Evolutionary conservation across 2,888 invertebrate genomes (phyloP).

Genomic region (Brenthis hecate): DNA sequence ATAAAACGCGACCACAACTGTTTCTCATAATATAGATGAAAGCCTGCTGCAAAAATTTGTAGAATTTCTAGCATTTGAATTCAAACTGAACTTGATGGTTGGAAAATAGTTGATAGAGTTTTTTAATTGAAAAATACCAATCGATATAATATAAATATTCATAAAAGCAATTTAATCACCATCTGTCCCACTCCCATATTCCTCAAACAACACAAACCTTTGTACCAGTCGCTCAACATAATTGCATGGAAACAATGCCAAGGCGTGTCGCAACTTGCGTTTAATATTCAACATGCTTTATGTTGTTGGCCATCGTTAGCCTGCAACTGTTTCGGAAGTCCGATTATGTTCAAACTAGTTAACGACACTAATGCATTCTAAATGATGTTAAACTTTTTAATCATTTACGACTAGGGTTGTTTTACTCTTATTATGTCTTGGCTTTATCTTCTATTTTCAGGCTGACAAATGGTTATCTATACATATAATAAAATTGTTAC

Average conservation of each 20-base stretch:
- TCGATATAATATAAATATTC: slow-evolving; percentile 8
- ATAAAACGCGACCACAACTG: too few relatives aligned
- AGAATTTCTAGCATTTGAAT: too few relatives aligned
- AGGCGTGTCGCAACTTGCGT: slow-evolving; percentile 24
- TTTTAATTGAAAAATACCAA: not conserved
- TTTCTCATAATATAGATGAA: too few relatives aligned
- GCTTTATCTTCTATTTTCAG: too few relatives aligned
- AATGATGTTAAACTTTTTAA: not conserved
- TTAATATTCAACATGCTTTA: slow-evolving; percentile 33
- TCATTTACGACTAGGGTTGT: not conserved
- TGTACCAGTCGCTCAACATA: slow-evolving; percentile 18
- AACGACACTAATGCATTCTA: not conserved
- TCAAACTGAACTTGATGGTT: not conserved
- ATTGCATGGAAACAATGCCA: slow-evolving; percentile 24
- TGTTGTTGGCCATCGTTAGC: slow-evolving; percentile 13
- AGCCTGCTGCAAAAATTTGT: too few relatives aligned
- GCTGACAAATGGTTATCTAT: too few relatives aligned
- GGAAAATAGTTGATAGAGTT: not conserved
- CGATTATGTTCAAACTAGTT: slow-evolving; percentile 14
- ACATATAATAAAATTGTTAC: too few relatives aligned
- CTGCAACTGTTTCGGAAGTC: slow-evolving; percentile 18
- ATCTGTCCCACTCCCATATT: slow-evolving; percentile 1
- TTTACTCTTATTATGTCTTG: too few relatives aligned
- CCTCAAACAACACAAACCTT: slow-evolving; percentile 13
- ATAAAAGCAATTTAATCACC: slow-evolving; percentile 15